Conservation (phyloP, 2,797 vertebrate genomes). For the Siniperca obscura region DNA sequence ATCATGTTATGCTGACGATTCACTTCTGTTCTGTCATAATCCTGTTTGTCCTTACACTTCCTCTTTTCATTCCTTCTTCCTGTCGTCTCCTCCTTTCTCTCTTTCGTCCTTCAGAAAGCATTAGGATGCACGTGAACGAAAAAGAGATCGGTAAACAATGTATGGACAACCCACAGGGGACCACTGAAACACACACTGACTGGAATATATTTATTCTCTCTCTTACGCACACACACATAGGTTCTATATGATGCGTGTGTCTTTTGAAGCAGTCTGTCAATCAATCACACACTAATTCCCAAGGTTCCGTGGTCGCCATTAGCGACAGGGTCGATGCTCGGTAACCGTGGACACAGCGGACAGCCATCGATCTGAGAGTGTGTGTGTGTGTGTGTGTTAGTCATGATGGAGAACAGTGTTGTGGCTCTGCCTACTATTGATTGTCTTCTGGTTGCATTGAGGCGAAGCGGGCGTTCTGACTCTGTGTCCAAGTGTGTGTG, state of each 20-base stretch:
- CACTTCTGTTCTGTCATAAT: constrained; percentile 17
- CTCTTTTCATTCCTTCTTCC: background rate
- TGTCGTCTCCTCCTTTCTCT: constrained; percentile 12
- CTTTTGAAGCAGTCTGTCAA: constrained; percentile 79
- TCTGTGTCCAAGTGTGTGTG: constrained; percentile 47
- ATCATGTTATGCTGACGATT: constrained; percentile 40
- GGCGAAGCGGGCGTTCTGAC: constrained; percentile 72
- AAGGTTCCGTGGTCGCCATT: constrained; percentile 82
- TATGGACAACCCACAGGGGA: constrained; percentile 68
- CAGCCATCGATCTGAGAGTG: constrained; percentile 76
- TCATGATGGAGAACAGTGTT: constrained; percentile 76
- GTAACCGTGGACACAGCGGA: constrained; percentile 83
- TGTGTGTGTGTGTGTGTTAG: constrained; percentile 50
- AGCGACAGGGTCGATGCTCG: constrained; percentile 79
- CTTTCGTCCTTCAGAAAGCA: constrained; percentile 58
- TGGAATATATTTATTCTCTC: constrained; percentile 25
- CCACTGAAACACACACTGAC: constrained; percentile 54
- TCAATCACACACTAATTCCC: constrained; percentile 83
- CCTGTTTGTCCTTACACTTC: constrained; percentile 16
- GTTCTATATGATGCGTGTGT: constrained; percentile 51
- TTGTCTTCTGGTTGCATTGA: constrained; percentile 75
- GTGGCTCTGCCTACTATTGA: constrained; percentile 76
- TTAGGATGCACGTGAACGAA: constrained; percentile 67
- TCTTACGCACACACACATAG: constrained; percentile 22
- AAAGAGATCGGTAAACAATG: constrained; percentile 74